Percentiles rank a stretch among this genome's conserved stretches.
phyloP scores from a whole-genome alignment of 2,888 invertebrate species.

The Drosophila rellima region DNA sequence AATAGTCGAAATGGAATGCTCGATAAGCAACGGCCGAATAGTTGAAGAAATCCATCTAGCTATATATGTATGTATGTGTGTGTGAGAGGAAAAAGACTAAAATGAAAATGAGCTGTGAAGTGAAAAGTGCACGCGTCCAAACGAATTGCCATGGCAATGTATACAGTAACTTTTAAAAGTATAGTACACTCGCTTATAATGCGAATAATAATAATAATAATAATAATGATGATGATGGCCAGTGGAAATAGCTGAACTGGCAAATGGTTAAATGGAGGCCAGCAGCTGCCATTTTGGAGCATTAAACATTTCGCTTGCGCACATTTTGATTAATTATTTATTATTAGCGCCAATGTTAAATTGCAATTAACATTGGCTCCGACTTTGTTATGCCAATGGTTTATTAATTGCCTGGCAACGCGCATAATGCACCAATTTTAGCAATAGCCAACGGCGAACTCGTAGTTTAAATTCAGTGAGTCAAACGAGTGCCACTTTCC shows the following conservation, averaged over 20 bases:
- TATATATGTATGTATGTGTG: not conserved
- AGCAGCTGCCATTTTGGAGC: constrained; percentile 29
- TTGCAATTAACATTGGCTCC: constrained; percentile 46
- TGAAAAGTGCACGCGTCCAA: constrained; percentile 52
- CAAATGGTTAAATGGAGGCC: constrained; percentile 13
- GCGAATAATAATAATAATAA: constrained; percentile 20
- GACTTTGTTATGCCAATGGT: constrained; percentile 47
- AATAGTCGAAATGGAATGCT: constrained; percentile 64
- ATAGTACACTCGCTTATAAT: constrained; percentile 25
- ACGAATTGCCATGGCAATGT: constrained; percentile 57
- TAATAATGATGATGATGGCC: constrained; percentile 20
- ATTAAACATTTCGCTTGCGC: constrained; percentile 27
- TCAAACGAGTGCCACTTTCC: not conserved
- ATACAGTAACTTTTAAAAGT: constrained; percentile 51
- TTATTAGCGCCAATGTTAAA: constrained; percentile 54
- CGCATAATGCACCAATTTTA: constrained; percentile 41
- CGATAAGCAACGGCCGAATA: constrained; percentile 61
- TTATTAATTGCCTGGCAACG: constrained; percentile 55
- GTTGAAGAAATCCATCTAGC: constrained; percentile 30
- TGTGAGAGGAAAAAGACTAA: constrained; percentile 16
- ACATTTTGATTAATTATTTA: constrained; percentile 55
- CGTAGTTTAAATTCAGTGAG: constrained; percentile 5
- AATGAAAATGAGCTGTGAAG: constrained; percentile 63
- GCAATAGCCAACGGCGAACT: constrained; percentile 23
- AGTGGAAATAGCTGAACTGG: constrained; percentile 31